Base-by-base conservation (phyloP, 92 coral and sea anemone genomes). In the Phenganax stokvisi region DNA sequence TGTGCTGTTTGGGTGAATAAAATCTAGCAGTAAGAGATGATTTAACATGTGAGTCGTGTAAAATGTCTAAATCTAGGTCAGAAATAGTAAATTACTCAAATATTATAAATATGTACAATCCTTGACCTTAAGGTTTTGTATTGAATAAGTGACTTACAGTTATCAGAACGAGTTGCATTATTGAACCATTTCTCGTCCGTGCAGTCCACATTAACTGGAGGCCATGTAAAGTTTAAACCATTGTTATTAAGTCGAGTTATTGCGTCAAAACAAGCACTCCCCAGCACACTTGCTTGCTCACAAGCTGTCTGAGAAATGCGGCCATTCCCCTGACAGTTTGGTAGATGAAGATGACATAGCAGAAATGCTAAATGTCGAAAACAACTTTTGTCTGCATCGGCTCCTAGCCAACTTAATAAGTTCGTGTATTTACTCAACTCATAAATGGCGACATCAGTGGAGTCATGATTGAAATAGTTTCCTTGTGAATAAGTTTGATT, bases 401-500 rank as follows among this genome's bases (percentile, higher is more conserved):
- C 27, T 31, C 66, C 47, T 17, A 76, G 60, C 7, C 55, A 57
- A 6, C 69, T 76, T 17, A 76, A 31, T 69, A 76, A 25, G 53
- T 51, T 51, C 51, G 54, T 12, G 16, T 57, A 76, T 59, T 12
- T 76, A 69, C 81, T 76, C 16, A 76, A 8, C 54, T 76, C 81
- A 69, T 76, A 76, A 0, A 76, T 55, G 5, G 81, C 81, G 44
- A 57, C 69, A 8, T 76, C 81, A 29, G 54, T 57, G 10, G 81
- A 76, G 10, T 9, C 3, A 56, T 76, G 81, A 30, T 60, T 60
- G 17, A 76, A 76, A 44, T 76, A 76, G 59, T 76, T 76, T 51
- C 73, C 73, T 30, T 68, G 3, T 68, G 31, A 7, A 11, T 30
- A 30, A 10, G 73, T 68, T 68, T 51, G 31, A 0, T 25, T 13